A percentile compares a stretch with the other conserved stretches of the same genome.
Evolutionary conservation across 2,888 invertebrate genomes (phyloP).

Genomic region (Lordiphosa fenestrarum): DNA sequence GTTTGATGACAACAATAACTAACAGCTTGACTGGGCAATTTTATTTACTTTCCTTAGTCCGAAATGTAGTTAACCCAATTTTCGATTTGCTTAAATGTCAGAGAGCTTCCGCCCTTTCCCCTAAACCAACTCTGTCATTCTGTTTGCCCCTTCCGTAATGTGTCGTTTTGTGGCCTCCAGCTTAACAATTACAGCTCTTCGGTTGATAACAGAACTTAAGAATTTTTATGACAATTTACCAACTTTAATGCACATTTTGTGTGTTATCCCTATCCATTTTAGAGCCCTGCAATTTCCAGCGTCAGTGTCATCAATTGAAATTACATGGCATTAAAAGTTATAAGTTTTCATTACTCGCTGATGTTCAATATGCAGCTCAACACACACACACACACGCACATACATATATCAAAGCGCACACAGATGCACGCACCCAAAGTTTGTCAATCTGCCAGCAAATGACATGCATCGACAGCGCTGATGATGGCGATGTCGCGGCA

Average conservation of each 20-base stretch:
- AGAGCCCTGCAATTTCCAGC: conserved; percentile 64
- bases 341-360: conserved; percentile 71
- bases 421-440: conserved; percentile 44
- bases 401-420: conserved; percentile 3
- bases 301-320: conserved; percentile 69
- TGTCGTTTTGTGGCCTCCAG: conserved; percentile 25
- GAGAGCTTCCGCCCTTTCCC: neutral
- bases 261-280: conserved; percentile 44
- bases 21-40: conserved; percentile 40
- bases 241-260: conserved; percentile 49
- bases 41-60: conserved; percentile 30
- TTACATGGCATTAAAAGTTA: conserved; percentile 72
- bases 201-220: neutral
- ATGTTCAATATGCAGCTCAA: conserved; percentile 27
- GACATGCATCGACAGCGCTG: conserved; percentile 58
- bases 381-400: conserved; percentile 1
- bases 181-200: conserved; percentile 2
- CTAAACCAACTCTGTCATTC: conserved; percentile 12
- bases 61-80: conserved; percentile 41
- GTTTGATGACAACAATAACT: conserved; percentile 50
- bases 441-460: conserved; percentile 66
- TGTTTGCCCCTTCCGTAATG: neutral
- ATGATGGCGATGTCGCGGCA: conserved; percentile 36
- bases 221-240: conserved; percentile 40
- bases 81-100: conserved; percentile 63